These are phyloP conservation scores for Falco concolor DNA, from an alignment of 2,797 vertebrate genomes.

Conservation along the genomic window DNA sequence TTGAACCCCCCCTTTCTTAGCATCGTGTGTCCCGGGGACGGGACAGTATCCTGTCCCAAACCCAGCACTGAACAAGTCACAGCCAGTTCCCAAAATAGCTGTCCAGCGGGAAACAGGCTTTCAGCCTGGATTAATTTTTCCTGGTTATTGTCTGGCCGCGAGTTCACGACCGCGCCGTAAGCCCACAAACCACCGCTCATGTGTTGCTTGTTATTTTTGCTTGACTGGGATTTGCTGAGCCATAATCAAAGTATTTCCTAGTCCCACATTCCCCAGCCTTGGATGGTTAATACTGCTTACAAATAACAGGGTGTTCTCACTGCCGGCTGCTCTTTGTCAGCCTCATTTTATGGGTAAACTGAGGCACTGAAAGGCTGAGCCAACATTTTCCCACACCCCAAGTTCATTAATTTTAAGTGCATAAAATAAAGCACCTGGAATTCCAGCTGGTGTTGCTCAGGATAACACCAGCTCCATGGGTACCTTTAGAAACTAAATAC, in stretches of 20 bases:
- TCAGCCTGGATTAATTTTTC: constrained; percentile 17
- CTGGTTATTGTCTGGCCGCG: constrained; percentile 17
- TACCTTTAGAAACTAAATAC: not conserved
- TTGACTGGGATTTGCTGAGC: constrained; percentile 42
- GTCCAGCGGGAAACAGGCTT: not conserved
- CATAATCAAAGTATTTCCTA: constrained; percentile 45
- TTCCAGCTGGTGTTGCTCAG: not conserved
- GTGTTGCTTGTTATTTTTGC: constrained; percentile 57
- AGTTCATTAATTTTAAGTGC: not conserved
- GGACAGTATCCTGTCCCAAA: not conserved
- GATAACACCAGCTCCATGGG: not conserved
- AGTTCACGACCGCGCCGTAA: not conserved
- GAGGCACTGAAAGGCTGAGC: not conserved
- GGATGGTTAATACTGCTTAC: not conserved
- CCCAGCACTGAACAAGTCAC: not conserved
- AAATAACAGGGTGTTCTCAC: not conserved
- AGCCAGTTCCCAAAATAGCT: not conserved
- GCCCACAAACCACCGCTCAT: constrained; percentile 16
- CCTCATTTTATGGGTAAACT: not conserved
- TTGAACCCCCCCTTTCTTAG: not conserved
- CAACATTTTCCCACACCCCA: not conserved
- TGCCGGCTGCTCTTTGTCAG: not conserved
- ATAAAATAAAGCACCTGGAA: not conserved
- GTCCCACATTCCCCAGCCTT: not conserved
- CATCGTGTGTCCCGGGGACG: rapidly evolving